Conservation (phyloP, 1,140 invertebrate genomes). For the Mactra quadrangularis region DNA sequence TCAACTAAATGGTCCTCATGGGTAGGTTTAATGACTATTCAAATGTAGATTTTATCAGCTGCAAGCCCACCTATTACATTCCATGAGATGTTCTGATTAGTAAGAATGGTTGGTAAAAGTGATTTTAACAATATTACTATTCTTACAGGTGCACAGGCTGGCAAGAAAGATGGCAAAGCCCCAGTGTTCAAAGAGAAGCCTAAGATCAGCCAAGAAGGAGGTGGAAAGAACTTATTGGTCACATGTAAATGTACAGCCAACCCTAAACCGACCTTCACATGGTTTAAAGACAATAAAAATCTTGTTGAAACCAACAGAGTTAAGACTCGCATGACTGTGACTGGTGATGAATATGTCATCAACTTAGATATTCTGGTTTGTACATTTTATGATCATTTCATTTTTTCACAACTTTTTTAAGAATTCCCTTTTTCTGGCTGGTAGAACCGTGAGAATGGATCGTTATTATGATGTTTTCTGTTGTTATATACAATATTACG, state of each 20-base stretch:
- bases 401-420: too few relatives aligned
- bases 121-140: too few relatives aligned
- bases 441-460: too few relatives aligned
- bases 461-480: too few relatives aligned
- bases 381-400: neutral
- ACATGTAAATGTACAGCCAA: conserved; percentile 97
- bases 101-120: too few relatives aligned
- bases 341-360: conserved; percentile 70
- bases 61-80: too few relatives aligned
- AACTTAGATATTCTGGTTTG: conserved; percentile 78
- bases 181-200: conserved; percentile 98
- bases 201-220: conserved; percentile 91
- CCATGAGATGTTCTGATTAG: too few relatives aligned
- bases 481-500: too few relatives aligned
- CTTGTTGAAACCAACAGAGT: conserved; percentile 68
- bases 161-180: conserved; percentile 90
- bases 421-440: too few relatives aligned
- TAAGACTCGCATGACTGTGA: conserved; percentile 66
- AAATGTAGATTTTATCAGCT: too few relatives aligned
- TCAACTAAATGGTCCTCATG: too few relatives aligned
- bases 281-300: conserved; percentile 95
- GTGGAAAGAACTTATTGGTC: conserved; percentile 93
- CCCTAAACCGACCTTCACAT: conserved; percentile 95
- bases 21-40: too few relatives aligned
- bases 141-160: conserved; percentile 48